These are phyloP conservation scores for Apodemia mormo DNA, from an alignment of 2,888 invertebrate genomes.

Conservation along the genomic window DNA sequence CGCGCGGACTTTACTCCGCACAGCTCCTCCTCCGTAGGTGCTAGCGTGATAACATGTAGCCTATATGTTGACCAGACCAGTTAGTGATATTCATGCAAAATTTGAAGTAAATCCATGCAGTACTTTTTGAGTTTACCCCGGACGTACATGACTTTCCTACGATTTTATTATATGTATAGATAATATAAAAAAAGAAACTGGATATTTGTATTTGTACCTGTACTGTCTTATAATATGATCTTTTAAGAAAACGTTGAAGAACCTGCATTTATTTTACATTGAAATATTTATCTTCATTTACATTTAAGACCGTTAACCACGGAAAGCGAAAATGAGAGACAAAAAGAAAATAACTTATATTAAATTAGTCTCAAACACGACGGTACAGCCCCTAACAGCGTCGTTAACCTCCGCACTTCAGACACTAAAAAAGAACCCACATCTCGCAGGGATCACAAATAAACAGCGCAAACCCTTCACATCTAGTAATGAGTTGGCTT, in stretches of 20 bases:
- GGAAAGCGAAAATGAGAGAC: slow-evolving; percentile 5
- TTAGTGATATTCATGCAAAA: no score
- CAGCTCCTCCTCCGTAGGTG: no score
- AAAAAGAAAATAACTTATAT: slow-evolving; percentile 19
- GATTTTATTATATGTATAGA: no score
- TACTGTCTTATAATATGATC: not conserved
- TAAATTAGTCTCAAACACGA: slow-evolving; percentile 22
- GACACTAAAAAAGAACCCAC: slow-evolving; percentile 37
- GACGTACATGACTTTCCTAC: no score
- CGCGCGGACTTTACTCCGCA: no score
- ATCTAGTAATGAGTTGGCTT: slow-evolving; percentile 15
- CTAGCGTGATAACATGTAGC: no score
- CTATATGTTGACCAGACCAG: no score
- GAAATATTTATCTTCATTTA: slow-evolving; percentile 15
- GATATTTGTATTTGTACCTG: no score
- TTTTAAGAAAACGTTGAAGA: not conserved
- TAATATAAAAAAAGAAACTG: no score
- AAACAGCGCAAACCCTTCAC: slow-evolving; percentile 14
- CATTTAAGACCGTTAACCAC: slow-evolving; percentile 9
- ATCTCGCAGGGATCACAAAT: slow-evolving; percentile 11
- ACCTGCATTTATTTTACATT: not conserved
- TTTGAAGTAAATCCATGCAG: no score
- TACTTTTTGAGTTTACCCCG: no score
- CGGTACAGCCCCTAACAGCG: slow-evolving; percentile 19
- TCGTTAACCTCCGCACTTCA: slow-evolving; percentile 39